These are phyloP conservation scores for Hydrophis major DNA, from an alignment of 2,797 vertebrate genomes.

Conservation along the genomic window DNA sequence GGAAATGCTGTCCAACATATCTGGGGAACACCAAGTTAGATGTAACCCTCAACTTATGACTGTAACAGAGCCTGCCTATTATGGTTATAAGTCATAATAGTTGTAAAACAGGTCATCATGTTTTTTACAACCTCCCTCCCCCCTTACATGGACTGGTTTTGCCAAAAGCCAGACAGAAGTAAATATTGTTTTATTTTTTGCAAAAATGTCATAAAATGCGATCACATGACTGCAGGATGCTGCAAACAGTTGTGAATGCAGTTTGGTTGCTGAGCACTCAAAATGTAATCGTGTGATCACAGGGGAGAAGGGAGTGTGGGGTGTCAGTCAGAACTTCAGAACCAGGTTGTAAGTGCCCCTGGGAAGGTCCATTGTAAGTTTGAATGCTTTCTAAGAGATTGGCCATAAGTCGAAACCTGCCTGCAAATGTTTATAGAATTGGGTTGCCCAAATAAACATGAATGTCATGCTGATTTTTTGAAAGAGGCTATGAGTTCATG, in stretches of 20 bases:
- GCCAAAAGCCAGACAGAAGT: neutral
- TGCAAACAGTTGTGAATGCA: too few species aligned
- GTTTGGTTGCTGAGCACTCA: too few species aligned
- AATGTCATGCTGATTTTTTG: neutral
- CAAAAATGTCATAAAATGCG: too few species aligned
- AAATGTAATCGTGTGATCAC: too few species aligned
- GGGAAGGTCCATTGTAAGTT: too few species aligned
- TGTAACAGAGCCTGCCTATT: neutral
- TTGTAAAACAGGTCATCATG: neutral
- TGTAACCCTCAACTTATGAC: neutral
- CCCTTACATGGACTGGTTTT: neutral
- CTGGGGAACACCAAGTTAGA: neutral
- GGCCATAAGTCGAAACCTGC: too few species aligned
- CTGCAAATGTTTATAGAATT: neutral
- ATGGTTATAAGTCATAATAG: neutral
- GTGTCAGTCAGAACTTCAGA: too few species aligned
- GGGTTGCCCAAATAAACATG: neutral
- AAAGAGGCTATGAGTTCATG: neutral
- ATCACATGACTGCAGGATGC: too few species aligned
- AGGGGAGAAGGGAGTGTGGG: too few species aligned
- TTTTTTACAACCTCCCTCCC: fast-evolving
- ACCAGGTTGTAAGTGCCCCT: too few species aligned
- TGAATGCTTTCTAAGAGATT: too few species aligned
- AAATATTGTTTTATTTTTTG: neutral
- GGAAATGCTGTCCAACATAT: neutral